Evolutionary conservation across 2,888 invertebrate genomes (phyloP).

Genomic region (Allygus modestus): DNA sequence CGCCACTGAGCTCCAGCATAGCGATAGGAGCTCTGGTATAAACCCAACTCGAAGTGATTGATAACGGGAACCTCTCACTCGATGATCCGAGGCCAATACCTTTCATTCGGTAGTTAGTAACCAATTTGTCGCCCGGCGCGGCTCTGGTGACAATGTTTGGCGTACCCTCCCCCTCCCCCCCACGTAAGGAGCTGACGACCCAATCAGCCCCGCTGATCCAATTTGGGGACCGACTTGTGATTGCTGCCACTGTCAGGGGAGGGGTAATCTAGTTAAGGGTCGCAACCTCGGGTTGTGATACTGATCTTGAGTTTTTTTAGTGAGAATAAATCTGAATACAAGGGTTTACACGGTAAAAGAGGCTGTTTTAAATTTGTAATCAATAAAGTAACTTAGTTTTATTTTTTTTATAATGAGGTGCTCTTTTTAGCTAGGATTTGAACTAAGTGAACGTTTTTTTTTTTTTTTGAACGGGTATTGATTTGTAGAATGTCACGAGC

Average conservation of each 20-base stretch:
- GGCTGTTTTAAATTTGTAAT: no score
- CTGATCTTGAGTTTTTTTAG: not conserved
- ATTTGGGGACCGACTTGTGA: constrained; percentile 47
- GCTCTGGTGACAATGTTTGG: constrained; percentile 41
- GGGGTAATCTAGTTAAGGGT: not conserved
- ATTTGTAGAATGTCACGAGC: no score
- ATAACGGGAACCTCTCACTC: not conserved
- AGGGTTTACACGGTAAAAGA: no score
- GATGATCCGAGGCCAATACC: not conserved
- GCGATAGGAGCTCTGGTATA: no score
- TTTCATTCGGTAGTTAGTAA: constrained; percentile 24
- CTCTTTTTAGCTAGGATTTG: no score
- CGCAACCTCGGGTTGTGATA: not conserved
- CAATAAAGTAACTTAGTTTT: no score
- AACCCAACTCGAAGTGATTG: not conserved
- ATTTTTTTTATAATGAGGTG: no score
- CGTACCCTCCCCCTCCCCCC: not conserved
- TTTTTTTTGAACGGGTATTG: no score
- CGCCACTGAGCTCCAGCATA: no score
- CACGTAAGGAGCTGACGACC: constrained; percentile 43
- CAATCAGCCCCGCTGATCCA: constrained; percentile 43
- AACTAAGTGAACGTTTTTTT: no score
- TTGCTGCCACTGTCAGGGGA: constrained; percentile 5
- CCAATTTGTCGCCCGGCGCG: not conserved
- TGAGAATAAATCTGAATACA: no score